phyloP scores from a whole-genome alignment of 2,113 vertebrate genomes.

The Delphinus delphis region DNA sequence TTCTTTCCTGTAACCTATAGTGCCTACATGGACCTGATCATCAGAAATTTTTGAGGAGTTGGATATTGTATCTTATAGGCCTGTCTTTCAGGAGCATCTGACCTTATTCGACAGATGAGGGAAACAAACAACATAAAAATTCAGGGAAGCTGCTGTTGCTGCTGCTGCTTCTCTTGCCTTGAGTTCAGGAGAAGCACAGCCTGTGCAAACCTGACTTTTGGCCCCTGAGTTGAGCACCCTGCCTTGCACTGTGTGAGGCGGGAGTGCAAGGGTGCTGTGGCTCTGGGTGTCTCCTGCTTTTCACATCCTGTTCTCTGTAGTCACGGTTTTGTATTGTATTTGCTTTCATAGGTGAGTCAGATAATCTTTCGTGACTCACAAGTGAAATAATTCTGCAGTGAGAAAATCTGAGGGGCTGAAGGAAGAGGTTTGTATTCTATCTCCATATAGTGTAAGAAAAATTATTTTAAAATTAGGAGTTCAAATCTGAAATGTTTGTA shows the following conservation, averaged over 20 bases:
- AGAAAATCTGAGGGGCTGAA: not conserved
- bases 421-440: not conserved
- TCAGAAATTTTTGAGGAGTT: not conserved
- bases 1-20: not conserved
- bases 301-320: not conserved
- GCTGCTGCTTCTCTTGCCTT: too few species aligned
- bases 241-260: not conserved
- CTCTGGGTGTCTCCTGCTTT: not conserved
- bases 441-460: not conserved
- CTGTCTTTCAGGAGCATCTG: not conserved
- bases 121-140: fast-evolving
- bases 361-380: not conserved
- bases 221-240: fast-evolving
- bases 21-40: not conserved
- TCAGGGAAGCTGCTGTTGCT: too few species aligned
- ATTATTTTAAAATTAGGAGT: not conserved
- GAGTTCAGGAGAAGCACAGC: fast-evolving
- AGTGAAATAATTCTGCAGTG: not conserved
- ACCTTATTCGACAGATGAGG: not conserved
- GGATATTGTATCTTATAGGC: not conserved
- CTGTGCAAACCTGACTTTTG: not conserved
- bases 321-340: not conserved
- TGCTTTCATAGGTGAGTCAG: not conserved
- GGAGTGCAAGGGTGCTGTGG: not conserved
- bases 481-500: not conserved